A percentile compares a stretch with the other conserved stretches of the same genome.
Conservation (phyloP, 2,797 vertebrate species). For the Poeciliopsis presidionis region DNA sequence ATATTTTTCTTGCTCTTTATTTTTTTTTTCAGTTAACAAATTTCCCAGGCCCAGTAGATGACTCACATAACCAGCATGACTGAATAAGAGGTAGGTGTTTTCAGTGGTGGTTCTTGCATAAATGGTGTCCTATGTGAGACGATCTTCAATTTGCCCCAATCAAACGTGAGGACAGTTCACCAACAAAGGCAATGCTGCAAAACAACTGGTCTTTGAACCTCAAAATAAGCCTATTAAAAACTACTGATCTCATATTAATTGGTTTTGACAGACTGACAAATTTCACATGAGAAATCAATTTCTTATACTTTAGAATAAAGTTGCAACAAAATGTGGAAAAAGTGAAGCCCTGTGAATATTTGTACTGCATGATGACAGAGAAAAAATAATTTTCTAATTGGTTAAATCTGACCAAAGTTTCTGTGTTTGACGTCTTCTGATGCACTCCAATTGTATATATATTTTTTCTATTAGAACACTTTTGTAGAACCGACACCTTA, state of each 20-base stretch:
- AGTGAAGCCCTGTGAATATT: too few relatives aligned
- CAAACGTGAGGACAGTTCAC: not conserved
- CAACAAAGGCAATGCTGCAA: not conserved
- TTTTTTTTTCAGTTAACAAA: not conserved
- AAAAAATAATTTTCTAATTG: not conserved
- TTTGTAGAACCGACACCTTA: not conserved
- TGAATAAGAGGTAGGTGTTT: not conserved
- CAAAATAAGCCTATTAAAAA: not conserved
- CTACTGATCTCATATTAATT: not conserved
- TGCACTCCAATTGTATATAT: not conserved
- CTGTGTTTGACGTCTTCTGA: not conserved
- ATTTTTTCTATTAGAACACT: not conserved
- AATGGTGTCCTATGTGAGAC: not conserved
- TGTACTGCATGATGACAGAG: not conserved
- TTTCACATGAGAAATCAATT: not conserved
- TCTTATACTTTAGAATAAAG: not conserved
- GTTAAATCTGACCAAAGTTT: not conserved
- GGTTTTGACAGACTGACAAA: not conserved
- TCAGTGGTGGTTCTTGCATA: not conserved
- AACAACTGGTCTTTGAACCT: not conserved
- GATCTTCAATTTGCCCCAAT: not conserved
- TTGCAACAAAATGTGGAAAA: too few relatives aligned
- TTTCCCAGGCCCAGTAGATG: not conserved
- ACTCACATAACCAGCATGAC: not conserved
- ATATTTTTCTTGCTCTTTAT: not conserved